Conservation (phyloP, 2,888 invertebrate species). For the Apamea anceps region DNA sequence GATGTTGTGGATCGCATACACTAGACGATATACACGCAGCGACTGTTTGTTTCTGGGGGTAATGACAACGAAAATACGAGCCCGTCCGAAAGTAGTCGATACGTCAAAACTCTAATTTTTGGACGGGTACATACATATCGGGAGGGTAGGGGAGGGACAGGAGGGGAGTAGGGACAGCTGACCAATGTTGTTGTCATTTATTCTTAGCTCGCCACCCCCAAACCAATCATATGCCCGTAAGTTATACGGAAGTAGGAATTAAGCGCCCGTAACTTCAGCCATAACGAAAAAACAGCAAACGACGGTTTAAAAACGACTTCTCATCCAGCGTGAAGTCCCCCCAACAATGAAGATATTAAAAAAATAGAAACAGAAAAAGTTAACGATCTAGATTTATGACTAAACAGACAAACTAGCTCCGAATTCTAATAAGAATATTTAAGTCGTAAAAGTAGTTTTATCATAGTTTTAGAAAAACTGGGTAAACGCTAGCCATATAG, state of each 20-base stretch:
- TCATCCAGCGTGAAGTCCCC: neutral
- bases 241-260: no score
- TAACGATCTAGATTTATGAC: constrained; percentile 51
- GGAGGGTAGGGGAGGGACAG: no score
- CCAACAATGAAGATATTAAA: constrained; percentile 4
- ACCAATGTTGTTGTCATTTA: no score
- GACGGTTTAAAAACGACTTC: neutral
- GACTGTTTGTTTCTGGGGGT: neutral
- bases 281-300: neutral
- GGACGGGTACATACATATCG: no score
- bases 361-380: constrained; percentile 12
- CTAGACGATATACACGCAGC: neutral
- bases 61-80: neutral
- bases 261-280: no score
- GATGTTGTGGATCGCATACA: constrained; percentile 21
- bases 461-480: constrained; percentile 8
- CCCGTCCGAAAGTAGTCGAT: neutral
- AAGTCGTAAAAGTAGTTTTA: constrained; percentile 37
- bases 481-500: constrained; percentile 5
- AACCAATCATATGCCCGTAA: no score
- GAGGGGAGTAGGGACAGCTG: no score
- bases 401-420: constrained; percentile 12
- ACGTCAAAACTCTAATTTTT: neutral
- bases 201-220: no score
- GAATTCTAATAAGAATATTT: constrained; percentile 30